Base-by-base conservation (phyloP, 2,797 vertebrate species). In the Tiaroga cobitis region DNA sequence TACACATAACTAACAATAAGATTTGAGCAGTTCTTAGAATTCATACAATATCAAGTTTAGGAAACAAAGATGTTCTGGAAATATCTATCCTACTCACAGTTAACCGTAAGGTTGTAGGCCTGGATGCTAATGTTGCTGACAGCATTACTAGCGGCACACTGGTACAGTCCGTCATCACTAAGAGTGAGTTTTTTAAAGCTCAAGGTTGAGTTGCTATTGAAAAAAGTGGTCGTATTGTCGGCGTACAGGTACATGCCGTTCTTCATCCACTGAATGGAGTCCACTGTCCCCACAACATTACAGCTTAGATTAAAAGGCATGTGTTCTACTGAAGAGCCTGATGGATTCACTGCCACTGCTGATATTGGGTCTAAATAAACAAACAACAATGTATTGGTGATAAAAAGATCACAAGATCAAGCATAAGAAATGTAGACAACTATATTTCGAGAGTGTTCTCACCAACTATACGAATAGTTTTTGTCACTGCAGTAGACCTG, bases 91-190 rank as follows among this genome's bases (percentile, higher is more conserved):
- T 72, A 84, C 83, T 94, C 83, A 95, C 94, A 94, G 77, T 91
- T 92, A 7, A 95, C 91, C 3, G 21, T 0, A 0, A 95, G 87
- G 2, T 0, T 19, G 83, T 91, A 94, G 10, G 46, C 24, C 29
- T 5, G 61, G 88, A 94, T 95, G 67, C 86, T 92, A 84, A 73
- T 81, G 78, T 90, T 92, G 93, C 92, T 94, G 51, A 94, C 93
- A 34, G 67, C 13, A 80, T 94, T 95, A 26, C 54, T 89, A 85
- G 91, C 94, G 39, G 83, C 59, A 83, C 95, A 95, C 29, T 29
- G 19, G 87, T 95, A 95, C 8, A 54, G 0, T 83, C 94, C 94
- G 5, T 86, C 15, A 82, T 95, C 91, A 83, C 91, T 92, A 5
- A 21, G 65, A 32, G 87, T 67, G 8, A 92, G 89, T 13, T 89